These are phyloP conservation scores for Drosophila pandora DNA, from an alignment of 1,140 invertebrate species.

Conservation along the genomic window DNA sequence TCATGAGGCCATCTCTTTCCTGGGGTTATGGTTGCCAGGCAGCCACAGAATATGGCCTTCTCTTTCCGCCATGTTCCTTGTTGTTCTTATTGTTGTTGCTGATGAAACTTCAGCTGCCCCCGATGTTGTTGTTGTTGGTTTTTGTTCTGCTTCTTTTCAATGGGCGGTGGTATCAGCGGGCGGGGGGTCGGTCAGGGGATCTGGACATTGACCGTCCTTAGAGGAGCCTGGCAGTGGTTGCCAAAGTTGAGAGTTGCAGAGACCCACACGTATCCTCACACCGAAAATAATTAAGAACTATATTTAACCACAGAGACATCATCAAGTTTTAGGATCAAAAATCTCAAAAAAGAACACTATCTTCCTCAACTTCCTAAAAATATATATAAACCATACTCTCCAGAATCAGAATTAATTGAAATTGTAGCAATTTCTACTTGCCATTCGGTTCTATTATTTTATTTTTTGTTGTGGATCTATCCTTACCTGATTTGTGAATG, in stretches of 20 bases:
- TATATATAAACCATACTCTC: not conserved
- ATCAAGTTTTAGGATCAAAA: not conserved
- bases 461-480: constrained; percentile 19
- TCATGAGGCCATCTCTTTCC: constrained; percentile 19
- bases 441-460: constrained; percentile 6
- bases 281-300: not conserved
- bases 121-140: constrained; percentile 25
- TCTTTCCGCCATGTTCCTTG: constrained; percentile 24
- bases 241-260: constrained; percentile 8
- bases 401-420: constrained; percentile 53
- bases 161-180: not conserved
- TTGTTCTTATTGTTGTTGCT: constrained; percentile 22
- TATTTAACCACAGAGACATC: too few relatives aligned
- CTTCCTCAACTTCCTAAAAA: too few relatives aligned
- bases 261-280: not conserved
- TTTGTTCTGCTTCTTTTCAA: constrained; percentile 1
- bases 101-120: constrained; percentile 70
- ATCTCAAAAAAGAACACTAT: not conserved
- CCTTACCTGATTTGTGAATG: constrained; percentile 77
- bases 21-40: constrained; percentile 47
- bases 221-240: constrained; percentile 15
- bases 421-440: constrained; percentile 25
- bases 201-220: constrained; percentile 55
- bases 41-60: constrained; percentile 23
- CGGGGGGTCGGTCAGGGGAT: constrained; percentile 1